A percentile compares a stretch with the other conserved stretches of the same genome.
phyloP scores from a whole-genome alignment of 2,797 vertebrate species.

The Alfaro cultratus region DNA sequence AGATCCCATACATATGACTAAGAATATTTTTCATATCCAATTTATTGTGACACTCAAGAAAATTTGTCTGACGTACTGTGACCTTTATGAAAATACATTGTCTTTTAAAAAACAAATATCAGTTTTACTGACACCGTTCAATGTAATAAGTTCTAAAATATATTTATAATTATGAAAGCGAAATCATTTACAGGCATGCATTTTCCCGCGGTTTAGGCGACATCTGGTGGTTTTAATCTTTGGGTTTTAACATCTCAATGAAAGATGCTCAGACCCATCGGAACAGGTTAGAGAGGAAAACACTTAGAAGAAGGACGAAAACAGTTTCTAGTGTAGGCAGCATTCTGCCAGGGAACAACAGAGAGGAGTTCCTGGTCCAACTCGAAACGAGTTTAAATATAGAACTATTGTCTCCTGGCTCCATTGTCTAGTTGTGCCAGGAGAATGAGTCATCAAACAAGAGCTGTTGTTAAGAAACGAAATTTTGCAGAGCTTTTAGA shows the following conservation, averaged over 20 bases:
- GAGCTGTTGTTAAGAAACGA: not conserved
- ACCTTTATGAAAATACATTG: not conserved
- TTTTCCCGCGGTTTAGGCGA: conserved; percentile 49
- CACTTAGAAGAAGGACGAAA: conserved; percentile 16
- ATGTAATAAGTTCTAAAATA: not conserved
- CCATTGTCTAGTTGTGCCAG: not conserved
- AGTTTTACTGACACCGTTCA: not conserved
- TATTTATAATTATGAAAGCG: not conserved
- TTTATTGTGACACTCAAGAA: not conserved
- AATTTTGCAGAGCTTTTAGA: not conserved
- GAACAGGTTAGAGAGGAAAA: not conserved
- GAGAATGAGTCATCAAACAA: not conserved
- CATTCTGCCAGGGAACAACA: not conserved
- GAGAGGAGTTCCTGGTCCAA: conserved; percentile 51
- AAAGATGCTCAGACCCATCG: not conserved
- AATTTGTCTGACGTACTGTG: not conserved
- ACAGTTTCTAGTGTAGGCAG: not conserved
- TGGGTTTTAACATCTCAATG: not conserved
- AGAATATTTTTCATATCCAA: not conserved
- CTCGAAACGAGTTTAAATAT: conserved; percentile 19
- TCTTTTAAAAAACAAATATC: not conserved
- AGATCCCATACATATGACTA: not conserved
- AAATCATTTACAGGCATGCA: not conserved
- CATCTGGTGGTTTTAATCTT: conserved; percentile 55
- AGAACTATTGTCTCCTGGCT: conserved; percentile 24